Evolutionary conservation across 2,888 invertebrate species (phyloP), one percentile per base, ranked within the genome.

Genomic region (Monochamus alternatus): DNA sequence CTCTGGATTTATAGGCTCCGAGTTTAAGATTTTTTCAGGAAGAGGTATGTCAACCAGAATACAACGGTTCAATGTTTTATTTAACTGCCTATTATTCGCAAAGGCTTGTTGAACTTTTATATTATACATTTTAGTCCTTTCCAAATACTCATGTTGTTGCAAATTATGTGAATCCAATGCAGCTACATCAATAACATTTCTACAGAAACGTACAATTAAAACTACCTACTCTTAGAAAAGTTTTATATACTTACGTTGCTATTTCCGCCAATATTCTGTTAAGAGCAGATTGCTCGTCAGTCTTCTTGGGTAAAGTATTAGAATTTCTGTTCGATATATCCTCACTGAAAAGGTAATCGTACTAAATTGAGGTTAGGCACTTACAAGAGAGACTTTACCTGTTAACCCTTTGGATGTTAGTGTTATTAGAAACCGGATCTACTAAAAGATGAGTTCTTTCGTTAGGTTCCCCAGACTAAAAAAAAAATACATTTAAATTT

Each of bases 171-270:
- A 94, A 79, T 97, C 97, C 81, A 97, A 91, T 3, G 97, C 96
- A 68, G 96, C 95, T n/a, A 97, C 97, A 90, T 97, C 97, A 85
- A 97, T 97, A 76, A 97, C 96, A 90, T 97, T 96, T 76, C 97
- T 97, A 89, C 8, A 90, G 38, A 84, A 65, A 80, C 52, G 1
- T 30, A 30, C 30, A 63, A 0, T 43, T 9, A 63, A 31, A 43
- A 1, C 14, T 63, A 9, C 12, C 12, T n/a, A 38, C 30, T n/a
- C 38, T 14, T 63, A 31, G 14, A 12, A 32, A 63, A 12, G 12
- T 3, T 30, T 22, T 22, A 4, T 9, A 65, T 51, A 91, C 93
- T 91, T 90, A 97, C 97, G 95, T 95, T 69, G 97, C 96, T 78
- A 96, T 96, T 89, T 96, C 96, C 86, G 96, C 96, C 70, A 98